Percentiles rank a stretch among this genome's conserved stretches.
Evolutionary conservation across 53 echinoderm and acorn worm genomes (phyloP).

Genomic region (Temnopleurus reevesii): DNA sequence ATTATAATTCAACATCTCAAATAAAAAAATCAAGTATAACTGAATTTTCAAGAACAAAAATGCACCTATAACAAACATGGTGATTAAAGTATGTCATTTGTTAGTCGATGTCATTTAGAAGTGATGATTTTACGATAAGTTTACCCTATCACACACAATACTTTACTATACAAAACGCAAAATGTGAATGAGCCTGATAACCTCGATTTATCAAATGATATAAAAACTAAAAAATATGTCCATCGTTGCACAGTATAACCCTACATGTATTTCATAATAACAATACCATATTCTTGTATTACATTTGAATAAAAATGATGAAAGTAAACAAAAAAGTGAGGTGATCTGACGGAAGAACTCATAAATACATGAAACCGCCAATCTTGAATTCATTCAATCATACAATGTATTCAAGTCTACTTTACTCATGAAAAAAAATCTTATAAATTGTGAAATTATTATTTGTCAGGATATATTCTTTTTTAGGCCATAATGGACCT

Average conservation of each 20-base stretch:
- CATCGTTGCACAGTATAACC: not conserved
- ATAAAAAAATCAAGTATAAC: not conserved
- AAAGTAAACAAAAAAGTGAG: not conserved
- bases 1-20: not conserved
- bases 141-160: not conserved
- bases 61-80: not conserved
- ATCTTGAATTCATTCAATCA: no score
- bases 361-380: not conserved
- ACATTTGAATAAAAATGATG: conserved; percentile 1
- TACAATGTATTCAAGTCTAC: no score
- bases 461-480: not conserved
- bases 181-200: not conserved
- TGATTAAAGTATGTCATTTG: conserved; percentile 10
- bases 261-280: no score
- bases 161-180: not conserved
- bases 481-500: no score
- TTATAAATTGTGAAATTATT: not conserved
- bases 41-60: not conserved
- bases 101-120: no score
- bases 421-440: not conserved
- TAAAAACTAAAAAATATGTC: conserved; percentile 7
- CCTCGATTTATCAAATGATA: not conserved
- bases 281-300: no score
- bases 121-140: not conserved
- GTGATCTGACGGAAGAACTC: not conserved